Conservation (phyloP, 1,140 invertebrate genomes). For the Pomacea maculata region DNA sequence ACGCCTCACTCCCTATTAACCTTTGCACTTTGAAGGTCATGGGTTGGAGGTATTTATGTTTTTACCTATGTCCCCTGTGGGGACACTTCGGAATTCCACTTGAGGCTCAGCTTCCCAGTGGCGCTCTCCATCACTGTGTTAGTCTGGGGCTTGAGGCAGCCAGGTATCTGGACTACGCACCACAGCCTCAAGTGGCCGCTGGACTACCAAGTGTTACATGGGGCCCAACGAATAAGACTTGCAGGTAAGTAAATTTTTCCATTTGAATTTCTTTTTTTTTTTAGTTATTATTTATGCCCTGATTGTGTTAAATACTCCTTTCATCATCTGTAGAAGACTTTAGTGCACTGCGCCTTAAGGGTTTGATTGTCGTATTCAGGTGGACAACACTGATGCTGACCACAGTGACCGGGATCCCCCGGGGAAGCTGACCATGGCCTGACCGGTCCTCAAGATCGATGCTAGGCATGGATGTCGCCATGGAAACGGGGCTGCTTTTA, state of each 20-base stretch:
- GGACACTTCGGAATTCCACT: neutral
- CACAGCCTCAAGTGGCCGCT: constrained; percentile 19
- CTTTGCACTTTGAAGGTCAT: no score
- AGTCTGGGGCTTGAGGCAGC: constrained; percentile 36
- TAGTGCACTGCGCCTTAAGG: no score
- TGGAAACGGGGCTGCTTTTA: constrained; percentile 72
- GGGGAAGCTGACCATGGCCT: constrained; percentile 70
- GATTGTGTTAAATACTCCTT: no score
- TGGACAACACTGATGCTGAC: constrained; percentile 36
- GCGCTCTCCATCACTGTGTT: neutral
- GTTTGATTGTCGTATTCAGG: constrained; percentile 46
- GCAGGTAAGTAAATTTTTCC: neutral
- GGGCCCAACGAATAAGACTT: constrained; percentile 7
- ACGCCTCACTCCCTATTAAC: no score
- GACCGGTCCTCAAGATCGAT: constrained; percentile 73
- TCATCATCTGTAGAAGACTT: no score
- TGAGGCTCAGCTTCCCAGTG: neutral
- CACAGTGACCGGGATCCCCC: constrained; percentile 45
- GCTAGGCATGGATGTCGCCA: constrained; percentile 70
- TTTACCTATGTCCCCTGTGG: no score
- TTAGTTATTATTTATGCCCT: no score
- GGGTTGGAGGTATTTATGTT: no score
- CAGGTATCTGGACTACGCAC: neutral
- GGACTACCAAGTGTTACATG: neutral
- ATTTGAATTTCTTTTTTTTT: no score